phyloP scores from a whole-genome alignment of 2,888 invertebrate species.

The Conchocele bisecta region DNA sequence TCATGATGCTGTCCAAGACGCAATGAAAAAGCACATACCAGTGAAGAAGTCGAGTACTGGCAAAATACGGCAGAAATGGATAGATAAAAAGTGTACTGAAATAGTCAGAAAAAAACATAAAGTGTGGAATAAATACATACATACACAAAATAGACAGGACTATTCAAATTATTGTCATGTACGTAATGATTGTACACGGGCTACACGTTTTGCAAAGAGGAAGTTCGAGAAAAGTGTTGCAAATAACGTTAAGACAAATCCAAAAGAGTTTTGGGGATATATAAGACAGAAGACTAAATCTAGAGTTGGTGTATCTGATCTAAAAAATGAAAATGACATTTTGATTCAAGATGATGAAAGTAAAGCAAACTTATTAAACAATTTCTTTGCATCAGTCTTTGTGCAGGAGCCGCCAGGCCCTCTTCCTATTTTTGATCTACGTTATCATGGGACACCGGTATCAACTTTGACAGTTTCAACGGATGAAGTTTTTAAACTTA shows the following conservation, averaged over 20 bases:
- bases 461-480: background rate
- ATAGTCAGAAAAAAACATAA: slow-evolving; percentile 1
- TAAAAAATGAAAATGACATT: background rate
- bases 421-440: slow-evolving; percentile 7
- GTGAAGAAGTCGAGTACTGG: background rate
- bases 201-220: slow-evolving; percentile 2
- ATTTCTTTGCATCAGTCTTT: slow-evolving; percentile 10
- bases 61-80: background rate
- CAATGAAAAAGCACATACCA: background rate
- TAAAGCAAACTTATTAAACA: slow-evolving; percentile 5
- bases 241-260: background rate
- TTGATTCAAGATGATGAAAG: background rate
- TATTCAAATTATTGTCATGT: background rate
- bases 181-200: background rate
- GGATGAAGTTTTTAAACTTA: background rate
- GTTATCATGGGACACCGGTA: slow-evolving; percentile 6
- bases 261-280: slow-evolving; percentile 12
- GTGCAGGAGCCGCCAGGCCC: slow-evolving; percentile 2
- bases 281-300: background rate
- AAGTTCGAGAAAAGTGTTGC: slow-evolving; percentile 3
- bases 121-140: background rate
- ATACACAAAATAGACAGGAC: background rate
- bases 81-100: slow-evolving; percentile 5
- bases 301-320: background rate
- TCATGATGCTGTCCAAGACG: background rate